A percentile compares a stretch with the other conserved stretches of the same genome.
Evolutionary conservation across 2,113 vertebrate genomes (phyloP).

Genomic region (Clarias macrocephalus): DNA sequence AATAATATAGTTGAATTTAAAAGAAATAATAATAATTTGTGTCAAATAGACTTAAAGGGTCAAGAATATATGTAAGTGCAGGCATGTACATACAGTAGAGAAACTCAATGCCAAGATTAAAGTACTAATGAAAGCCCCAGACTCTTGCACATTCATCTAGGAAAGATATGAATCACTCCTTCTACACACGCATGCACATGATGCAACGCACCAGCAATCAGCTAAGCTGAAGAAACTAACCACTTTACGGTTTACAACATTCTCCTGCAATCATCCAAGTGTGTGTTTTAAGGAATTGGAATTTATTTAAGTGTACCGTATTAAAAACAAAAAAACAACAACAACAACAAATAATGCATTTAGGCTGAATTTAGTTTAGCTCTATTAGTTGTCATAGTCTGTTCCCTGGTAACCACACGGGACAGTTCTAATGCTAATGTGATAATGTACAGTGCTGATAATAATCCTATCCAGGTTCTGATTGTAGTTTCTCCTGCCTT

Average conservation of each 20-base stretch:
- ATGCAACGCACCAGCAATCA: constrained; percentile 1
- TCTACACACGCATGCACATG: background rate
- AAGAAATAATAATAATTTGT: background rate
- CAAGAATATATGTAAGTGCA: background rate
- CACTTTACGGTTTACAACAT: background rate
- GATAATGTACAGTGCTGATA: background rate
- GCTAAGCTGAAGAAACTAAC: background rate
- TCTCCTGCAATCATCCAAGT: background rate
- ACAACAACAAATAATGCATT: background rate
- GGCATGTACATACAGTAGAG: background rate
- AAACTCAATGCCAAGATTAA: background rate
- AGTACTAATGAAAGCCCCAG: background rate
- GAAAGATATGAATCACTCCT: constrained; percentile 15
- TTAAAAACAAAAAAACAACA: background rate
- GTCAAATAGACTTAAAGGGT: background rate
- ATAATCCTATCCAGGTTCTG: background rate
- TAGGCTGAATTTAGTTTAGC: background rate
- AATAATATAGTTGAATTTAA: background rate
- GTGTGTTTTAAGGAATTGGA: background rate
- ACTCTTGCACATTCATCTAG: background rate
- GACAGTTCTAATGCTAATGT: background rate
- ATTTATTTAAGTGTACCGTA: background rate
- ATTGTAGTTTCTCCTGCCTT: background rate
- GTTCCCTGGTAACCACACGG: background rate
- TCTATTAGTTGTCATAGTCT: background rate